A percentile compares a stretch with the other conserved stretches of the same genome.
These are phyloP conservation scores for Characodon lateralis DNA, from an alignment of 2,797 vertebrate species.

Conservation along the genomic window DNA sequence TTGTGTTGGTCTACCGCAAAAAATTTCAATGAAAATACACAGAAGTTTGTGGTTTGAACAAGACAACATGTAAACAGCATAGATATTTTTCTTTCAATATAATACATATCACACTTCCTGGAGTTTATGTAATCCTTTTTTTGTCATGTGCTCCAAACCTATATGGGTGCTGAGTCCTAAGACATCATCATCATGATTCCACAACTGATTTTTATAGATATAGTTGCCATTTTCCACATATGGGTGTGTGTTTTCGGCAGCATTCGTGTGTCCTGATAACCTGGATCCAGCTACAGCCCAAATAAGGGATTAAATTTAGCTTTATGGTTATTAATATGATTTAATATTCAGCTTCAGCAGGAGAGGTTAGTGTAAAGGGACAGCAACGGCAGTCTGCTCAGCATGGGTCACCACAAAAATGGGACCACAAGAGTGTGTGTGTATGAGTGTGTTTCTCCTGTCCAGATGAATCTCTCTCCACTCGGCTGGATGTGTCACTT, in stretches of 20 bases:
- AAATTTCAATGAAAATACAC: neutral
- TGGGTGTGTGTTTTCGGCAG: neutral
- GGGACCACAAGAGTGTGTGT: constrained; percentile 14
- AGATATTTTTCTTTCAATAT: neutral
- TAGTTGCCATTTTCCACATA: neutral
- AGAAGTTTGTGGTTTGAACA: neutral
- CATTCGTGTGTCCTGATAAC: neutral
- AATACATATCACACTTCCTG: neutral
- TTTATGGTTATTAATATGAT: neutral
- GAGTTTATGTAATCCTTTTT: neutral
- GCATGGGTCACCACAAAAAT: constrained; percentile 2
- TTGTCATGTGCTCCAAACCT: neutral
- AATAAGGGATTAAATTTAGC: neutral
- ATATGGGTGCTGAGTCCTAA: neutral
- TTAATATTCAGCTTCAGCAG: constrained; percentile 1
- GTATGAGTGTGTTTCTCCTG: constrained; percentile 39
- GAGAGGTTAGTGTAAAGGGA: neutral
- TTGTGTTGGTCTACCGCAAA: neutral
- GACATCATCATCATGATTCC: neutral
- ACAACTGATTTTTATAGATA: neutral
- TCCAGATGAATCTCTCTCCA: constrained; percentile 75
- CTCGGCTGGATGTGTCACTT: constrained; percentile 80
- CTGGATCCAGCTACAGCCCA: neutral
- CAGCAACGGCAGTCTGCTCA: neutral
- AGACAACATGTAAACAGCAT: neutral